Base-by-base conservation (phyloP, 2,113 vertebrate species). In the Hippocampus barbouri region DNA sequence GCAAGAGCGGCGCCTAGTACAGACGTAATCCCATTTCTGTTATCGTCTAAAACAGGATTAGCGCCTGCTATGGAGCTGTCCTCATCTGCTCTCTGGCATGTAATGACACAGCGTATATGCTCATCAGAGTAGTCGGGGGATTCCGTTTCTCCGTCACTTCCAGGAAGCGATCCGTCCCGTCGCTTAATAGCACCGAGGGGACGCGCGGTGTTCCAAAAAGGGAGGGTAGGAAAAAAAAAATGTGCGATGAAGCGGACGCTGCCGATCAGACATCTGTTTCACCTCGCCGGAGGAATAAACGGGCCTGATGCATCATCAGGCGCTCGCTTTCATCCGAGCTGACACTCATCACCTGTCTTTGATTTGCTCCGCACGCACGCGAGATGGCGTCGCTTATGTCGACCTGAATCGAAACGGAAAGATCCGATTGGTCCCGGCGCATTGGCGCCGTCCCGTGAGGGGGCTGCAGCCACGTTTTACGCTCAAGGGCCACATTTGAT, bases 31-130 rank as follows among this genome's bases (percentile, higher is more conserved):
- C 87, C 83, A 67, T 90, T 87, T 88, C 76, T 75, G 77, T 82
- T 84, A 87, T 89, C 79, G 80, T 66, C 73, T 68, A 69, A 85
- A 87, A 88, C 79, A 84, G 83, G 85, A 90, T 91, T 88, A 89
- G 73, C 51, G 43, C 70, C 43, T 85, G 76, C 82, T 82, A 78
- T 80, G 76, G 61, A 21, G 34, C 34, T 20, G 79, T 82, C 71
- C 72, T 83, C 79, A 82, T 86, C 74, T 88, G 68, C 76, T 73
- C 73, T 38, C 66, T 65, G 71, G 70, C 73, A 77, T 63, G 45
- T 71, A 63, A 70, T 75, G 66, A 73, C 72, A 78, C 20, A 3
- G 40, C 40, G 38, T 23, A 11, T 14, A 40, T 40, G 34, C 30
- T 62, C 8, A 1, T 41, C 38, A 6, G 25, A 80, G 77, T 74